Conservation (phyloP, 2,888 invertebrate species). For the Cryptocephalus moraei region DNA sequence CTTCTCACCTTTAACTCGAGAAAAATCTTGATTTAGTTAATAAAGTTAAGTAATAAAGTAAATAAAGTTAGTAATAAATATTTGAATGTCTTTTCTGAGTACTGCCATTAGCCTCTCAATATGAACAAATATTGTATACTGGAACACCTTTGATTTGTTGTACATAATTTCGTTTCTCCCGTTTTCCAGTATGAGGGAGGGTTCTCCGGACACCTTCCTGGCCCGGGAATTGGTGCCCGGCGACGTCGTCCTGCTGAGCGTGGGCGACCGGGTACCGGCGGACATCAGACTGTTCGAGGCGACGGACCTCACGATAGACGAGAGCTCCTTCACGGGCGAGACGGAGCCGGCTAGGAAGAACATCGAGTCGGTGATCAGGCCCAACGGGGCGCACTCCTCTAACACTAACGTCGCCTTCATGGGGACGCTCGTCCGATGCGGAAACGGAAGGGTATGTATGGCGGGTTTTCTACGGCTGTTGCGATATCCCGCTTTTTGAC, state of each 20-base stretch:
- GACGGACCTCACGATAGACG: slow-evolving; percentile 88
- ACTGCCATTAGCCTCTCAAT: too few relatives aligned
- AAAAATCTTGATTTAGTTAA: too few relatives aligned
- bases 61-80: too few relatives aligned
- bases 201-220: slow-evolving; percentile 77
- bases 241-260: slow-evolving; percentile 83
- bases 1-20: too few relatives aligned
- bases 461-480: too few relatives aligned
- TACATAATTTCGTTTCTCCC: too few relatives aligned
- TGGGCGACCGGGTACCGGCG: slow-evolving; percentile 95
- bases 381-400: slow-evolving; percentile 51
- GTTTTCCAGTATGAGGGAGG: slow-evolving; percentile 66
- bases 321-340: slow-evolving; percentile 98
- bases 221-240: slow-evolving; percentile 96
- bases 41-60: too few relatives aligned
- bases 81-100: too few relatives aligned
- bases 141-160: too few relatives aligned
- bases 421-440: slow-evolving; percentile 95
- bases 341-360: slow-evolving; percentile 84
- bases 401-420: slow-evolving; percentile 91
- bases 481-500: too few relatives aligned
- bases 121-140: too few relatives aligned
- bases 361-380: slow-evolving; percentile 47
- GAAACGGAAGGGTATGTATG: slow-evolving; percentile 83
- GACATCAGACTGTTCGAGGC: slow-evolving; percentile 91